Conservation (phyloP, 2,888 invertebrate genomes). For the Zonitis immaculata region DNA sequence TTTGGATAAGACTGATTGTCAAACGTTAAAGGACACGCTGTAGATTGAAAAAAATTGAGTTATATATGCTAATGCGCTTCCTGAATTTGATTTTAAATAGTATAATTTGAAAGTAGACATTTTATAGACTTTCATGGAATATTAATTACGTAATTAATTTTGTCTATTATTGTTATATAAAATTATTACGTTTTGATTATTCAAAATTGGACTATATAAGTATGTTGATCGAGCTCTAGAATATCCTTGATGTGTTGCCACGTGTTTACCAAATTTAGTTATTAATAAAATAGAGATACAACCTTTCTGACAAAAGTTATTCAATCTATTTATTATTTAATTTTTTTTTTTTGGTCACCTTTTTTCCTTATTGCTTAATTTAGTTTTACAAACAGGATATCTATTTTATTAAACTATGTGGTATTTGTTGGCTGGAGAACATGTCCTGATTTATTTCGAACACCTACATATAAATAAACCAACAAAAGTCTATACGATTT, state of each 20-base stretch:
- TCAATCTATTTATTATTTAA: neutral
- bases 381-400: neutral
- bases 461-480: slow-evolving; percentile 1
- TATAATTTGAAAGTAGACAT: too few relatives aligned
- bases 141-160: too few relatives aligned
- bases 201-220: neutral
- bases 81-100: too few relatives aligned
- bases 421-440: neutral
- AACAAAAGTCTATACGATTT: neutral
- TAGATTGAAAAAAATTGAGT: too few relatives aligned
- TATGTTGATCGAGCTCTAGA: too few relatives aligned
- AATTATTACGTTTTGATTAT: neutral
- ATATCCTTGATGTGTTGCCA: neutral
- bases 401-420: neutral
- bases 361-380: neutral
- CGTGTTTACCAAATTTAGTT: neutral
- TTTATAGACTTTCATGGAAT: too few relatives aligned
- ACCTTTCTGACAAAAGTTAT: neutral
- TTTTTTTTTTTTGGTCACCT: neutral
- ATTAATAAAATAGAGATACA: neutral
- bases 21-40: too few relatives aligned
- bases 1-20: too few relatives aligned
- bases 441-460: neutral
- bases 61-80: too few relatives aligned
- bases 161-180: neutral